Evolutionary conservation across 1,140 invertebrate species (phyloP).

Genomic region (Zophobas morio): DNA sequence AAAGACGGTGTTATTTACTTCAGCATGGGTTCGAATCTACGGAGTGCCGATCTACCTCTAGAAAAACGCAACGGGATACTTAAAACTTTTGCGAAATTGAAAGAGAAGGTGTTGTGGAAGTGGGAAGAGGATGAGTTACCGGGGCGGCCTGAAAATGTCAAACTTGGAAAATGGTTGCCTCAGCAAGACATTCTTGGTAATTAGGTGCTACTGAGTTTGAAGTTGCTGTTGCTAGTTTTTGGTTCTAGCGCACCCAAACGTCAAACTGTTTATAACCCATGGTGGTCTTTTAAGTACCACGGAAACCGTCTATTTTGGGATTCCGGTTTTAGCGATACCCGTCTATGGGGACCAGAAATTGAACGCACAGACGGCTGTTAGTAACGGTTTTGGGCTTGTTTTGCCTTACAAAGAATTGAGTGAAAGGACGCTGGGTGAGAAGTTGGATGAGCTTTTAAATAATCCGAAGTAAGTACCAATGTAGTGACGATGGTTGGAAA

Average conservation of each 20-base stretch:
- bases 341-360: slow-evolving; percentile 64
- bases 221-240: not conserved
- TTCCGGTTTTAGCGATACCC: slow-evolving; percentile 69
- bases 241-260: slow-evolving; percentile 58
- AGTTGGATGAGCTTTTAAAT: no score
- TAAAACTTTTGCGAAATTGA: slow-evolving; percentile 67
- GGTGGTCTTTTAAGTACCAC: slow-evolving; percentile 57
- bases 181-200: slow-evolving; percentile 76
- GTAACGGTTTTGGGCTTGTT: not conserved
- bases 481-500: no score
- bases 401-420: no score
- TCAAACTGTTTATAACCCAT: slow-evolving; percentile 60
- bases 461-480: no score
- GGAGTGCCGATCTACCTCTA: slow-evolving; percentile 61
- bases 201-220: not conserved
- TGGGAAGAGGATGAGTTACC: slow-evolving; percentile 64
- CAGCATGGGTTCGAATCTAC: slow-evolving; percentile 74
- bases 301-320: slow-evolving; percentile 70
- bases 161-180: slow-evolving; percentile 71
- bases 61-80: slow-evolving; percentile 64
- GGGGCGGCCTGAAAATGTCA: slow-evolving; percentile 69
- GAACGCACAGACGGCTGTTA: slow-evolving; percentile 61
- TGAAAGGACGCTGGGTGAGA: no score
- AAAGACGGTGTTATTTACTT: slow-evolving; percentile 74
- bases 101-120: no score